Conservation (phyloP, 2,888 invertebrate genomes). For the Ametastegia equiseti region DNA sequence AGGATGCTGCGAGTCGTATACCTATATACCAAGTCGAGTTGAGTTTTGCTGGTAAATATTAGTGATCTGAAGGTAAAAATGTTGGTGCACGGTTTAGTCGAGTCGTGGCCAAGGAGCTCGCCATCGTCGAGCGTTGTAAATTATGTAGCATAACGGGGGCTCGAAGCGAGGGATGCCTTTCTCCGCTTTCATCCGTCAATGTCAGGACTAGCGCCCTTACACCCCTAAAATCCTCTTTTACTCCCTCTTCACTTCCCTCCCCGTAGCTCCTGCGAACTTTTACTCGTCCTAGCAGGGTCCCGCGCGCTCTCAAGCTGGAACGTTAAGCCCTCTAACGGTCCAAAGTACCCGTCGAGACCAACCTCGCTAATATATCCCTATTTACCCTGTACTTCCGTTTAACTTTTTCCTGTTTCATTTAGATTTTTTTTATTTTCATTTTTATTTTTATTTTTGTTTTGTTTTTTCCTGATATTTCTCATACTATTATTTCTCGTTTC, state of each 20-base stretch:
- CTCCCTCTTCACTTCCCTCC: conserved; percentile 15
- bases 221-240: neutral
- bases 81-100: conserved; percentile 6
- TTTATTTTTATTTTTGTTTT: neutral
- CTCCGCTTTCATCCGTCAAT: conserved; percentile 70
- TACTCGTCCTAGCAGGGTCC: conserved; percentile 1
- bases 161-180: conserved; percentile 61
- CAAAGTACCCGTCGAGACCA: conserved; percentile 58
- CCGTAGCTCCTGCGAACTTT: conserved; percentile 21
- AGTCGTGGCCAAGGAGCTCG: conserved; percentile 35
- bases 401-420: conserved; percentile 45
- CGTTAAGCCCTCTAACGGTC: conserved; percentile 45
- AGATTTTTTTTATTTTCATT: neutral
- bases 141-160: conserved; percentile 69
- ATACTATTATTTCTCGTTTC: neutral
- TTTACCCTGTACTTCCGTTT: conserved; percentile 60
- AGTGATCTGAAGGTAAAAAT: conserved; percentile 1
- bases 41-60: neutral
- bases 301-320: neutral
- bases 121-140: conserved; percentile 63
- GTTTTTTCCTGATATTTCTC: neutral
- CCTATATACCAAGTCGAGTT: neutral
- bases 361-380: conserved; percentile 62
- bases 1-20: neutral
- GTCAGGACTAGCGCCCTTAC: conserved; percentile 64